Conservation (phyloP, 30 jellyfish, hydroid and myxozoan genomes). For the Cassiopea andromeda region DNA sequence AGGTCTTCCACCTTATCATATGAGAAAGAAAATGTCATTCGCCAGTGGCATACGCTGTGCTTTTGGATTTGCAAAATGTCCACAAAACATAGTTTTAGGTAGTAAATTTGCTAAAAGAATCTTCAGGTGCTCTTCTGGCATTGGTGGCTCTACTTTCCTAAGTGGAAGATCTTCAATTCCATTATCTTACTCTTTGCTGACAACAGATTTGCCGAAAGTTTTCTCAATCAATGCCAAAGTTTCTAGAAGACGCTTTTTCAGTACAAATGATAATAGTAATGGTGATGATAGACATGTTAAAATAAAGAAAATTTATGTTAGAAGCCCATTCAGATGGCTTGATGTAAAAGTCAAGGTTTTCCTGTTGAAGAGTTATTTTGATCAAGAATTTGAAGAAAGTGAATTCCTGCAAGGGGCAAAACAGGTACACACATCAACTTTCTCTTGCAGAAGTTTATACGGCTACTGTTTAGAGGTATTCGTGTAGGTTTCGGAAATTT, state of each 20-base stretch:
- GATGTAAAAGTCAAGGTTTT: slow-evolving; percentile 61
- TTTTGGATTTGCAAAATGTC: no score
- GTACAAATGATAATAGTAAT: background rate
- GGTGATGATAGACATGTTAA: background rate
- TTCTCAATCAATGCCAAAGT: background rate
- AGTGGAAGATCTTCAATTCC: background rate
- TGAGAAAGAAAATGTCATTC: no score
- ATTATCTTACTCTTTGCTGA: background rate
- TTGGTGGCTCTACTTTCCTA: background rate
- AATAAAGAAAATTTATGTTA: slow-evolving; percentile 34
- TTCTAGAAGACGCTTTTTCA: background rate
- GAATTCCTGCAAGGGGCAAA: slow-evolving; percentile 69
- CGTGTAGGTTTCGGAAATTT: no score
- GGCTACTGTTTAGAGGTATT: no score
- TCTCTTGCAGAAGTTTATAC: no score
- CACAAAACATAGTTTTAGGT: no score
- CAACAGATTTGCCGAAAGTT: background rate
- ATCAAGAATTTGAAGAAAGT: slow-evolving; percentile 57
- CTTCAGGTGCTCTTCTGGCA: background rate
- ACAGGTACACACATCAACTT: slow-evolving; percentile 35
- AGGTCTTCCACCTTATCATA: no score
- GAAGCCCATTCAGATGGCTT: slow-evolving; percentile 66
- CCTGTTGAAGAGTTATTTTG: slow-evolving; percentile 59
- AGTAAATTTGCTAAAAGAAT: background rate
- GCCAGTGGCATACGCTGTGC: no score